phyloP scores from a whole-genome alignment of 2,888 invertebrate genomes.

The Stegana nigrithorax region DNA sequence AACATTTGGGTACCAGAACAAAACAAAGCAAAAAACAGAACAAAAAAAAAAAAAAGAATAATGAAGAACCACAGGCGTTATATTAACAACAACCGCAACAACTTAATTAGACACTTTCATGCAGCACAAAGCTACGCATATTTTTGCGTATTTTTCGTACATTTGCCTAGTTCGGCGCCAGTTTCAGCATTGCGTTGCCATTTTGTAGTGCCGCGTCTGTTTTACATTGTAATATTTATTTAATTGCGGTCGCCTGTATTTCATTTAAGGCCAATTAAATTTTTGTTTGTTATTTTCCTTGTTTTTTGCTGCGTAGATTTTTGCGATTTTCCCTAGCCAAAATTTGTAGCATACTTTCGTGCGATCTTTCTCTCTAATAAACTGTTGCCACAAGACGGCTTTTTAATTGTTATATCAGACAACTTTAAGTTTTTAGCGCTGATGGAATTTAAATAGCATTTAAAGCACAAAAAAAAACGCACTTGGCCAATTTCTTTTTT shows the following conservation, averaged over 20 bases:
- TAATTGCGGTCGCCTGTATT: conserved; percentile 26
- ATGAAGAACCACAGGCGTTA: no score
- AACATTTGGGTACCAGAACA: neutral
- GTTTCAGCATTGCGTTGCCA: no score
- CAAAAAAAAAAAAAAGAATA: no score
- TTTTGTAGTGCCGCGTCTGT: neutral
- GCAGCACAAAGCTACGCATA: no score
- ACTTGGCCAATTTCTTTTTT: neutral
- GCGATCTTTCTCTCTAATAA: no score
- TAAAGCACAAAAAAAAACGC: neutral
- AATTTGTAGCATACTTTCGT: neutral
- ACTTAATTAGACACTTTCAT: no score
- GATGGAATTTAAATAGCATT: no score
- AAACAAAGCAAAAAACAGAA: neutral
- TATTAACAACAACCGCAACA: no score
- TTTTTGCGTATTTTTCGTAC: neutral
- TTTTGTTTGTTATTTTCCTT: no score
- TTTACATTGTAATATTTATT: conserved; percentile 32
- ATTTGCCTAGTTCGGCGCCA: no score
- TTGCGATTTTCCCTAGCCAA: conserved; percentile 4
- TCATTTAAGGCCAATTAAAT: conserved; percentile 15
- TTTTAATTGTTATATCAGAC: no score
- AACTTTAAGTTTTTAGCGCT: no score
- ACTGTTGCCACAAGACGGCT: neutral
- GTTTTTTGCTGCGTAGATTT: neutral